Percentiles rank a stretch among this genome's conserved stretches.
phyloP scores from a whole-genome alignment of 2,113 vertebrate species.

The Aleadryas rufinucha region DNA sequence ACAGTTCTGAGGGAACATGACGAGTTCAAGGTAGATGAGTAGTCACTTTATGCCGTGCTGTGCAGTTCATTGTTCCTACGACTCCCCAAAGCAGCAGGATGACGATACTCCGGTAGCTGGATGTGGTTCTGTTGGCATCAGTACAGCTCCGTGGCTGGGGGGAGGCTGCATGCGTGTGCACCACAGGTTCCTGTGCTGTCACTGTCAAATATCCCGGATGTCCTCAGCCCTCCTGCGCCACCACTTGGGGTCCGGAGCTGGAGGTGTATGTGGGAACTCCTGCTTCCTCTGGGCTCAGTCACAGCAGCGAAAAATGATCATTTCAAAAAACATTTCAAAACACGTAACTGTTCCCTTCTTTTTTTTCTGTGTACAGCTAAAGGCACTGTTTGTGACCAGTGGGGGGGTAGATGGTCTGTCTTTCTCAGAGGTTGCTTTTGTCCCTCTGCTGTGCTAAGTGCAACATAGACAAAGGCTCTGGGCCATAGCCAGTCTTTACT shows the following conservation, averaged over 20 bases:
- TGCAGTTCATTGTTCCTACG: not conserved
- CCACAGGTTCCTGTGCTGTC: not conserved
- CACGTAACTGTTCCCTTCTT: not conserved
- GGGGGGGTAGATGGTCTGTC: not conserved
- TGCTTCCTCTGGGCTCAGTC: not conserved
- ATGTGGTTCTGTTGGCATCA: not conserved
- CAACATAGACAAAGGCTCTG: not conserved
- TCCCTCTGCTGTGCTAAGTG: not conserved
- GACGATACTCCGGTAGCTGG: fast-evolving
- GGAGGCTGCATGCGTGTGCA: not conserved
- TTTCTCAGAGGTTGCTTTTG: not conserved
- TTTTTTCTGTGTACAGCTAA: not conserved
- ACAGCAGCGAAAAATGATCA: not conserved
- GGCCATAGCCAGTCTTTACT: not conserved
- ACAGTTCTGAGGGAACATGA: not conserved
- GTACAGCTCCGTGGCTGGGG: not conserved
- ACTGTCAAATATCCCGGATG: not conserved
- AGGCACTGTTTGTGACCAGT: not conserved
- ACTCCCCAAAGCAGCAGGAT: not conserved
- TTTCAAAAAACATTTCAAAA: not conserved
- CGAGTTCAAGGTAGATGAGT: not conserved
- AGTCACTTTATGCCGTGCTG: not conserved
- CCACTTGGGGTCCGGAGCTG: fast-evolving
- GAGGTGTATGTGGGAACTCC: not conserved
- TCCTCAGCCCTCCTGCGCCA: not conserved